These are phyloP conservation scores for Callospermophilus lateralis DNA, from an alignment of 2,113 vertebrate species.

Conservation along the genomic window DNA sequence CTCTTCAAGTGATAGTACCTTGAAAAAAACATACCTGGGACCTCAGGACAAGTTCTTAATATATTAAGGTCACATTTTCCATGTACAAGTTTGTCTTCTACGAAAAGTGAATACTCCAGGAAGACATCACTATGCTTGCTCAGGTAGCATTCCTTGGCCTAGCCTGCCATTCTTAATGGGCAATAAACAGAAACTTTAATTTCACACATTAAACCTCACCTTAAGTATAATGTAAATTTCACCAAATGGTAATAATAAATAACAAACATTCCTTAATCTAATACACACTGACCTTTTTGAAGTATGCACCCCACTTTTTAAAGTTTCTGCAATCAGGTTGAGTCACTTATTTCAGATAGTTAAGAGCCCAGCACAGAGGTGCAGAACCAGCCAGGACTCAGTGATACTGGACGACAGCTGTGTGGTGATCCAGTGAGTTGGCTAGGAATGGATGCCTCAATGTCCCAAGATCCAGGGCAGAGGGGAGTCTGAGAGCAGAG, in stretches of 20 bases:
- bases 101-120: not conserved
- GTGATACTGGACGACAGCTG: not conserved
- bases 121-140: not conserved
- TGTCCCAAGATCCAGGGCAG: not conserved
- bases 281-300: not conserved
- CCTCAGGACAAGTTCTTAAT: not conserved
- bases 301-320: not conserved
- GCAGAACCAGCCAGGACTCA: not conserved
- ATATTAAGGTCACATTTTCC: not conserved
- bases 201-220: not conserved
- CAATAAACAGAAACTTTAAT: not conserved
- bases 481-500: no score
- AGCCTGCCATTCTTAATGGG: not conserved
- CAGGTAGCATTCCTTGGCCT: no score
- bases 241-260: not conserved
- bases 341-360: not conserved
- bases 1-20: not conserved
- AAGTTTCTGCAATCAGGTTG: slow-evolving; percentile 33
- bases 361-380: not conserved
- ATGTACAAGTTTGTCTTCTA: not conserved
- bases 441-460: not conserved
- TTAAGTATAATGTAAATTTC: not conserved
- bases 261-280: not conserved
- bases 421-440: not conserved
- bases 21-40: not conserved